These are phyloP conservation scores for Nymphalis urticae DNA, from an alignment of 2,888 invertebrate genomes.

Conservation along the genomic window DNA sequence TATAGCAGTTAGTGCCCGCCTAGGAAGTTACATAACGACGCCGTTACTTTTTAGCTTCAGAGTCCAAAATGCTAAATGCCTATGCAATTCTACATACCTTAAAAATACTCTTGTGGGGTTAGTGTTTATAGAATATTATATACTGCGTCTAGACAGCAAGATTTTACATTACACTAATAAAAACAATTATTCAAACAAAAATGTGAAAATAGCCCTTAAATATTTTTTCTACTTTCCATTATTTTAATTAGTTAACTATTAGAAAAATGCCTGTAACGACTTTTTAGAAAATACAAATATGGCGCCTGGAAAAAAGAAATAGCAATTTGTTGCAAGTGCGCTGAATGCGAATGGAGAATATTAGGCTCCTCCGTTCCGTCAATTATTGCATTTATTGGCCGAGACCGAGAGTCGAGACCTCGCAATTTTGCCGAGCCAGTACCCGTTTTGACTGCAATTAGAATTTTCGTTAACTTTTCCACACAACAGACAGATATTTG, in stretches of 20 bases:
- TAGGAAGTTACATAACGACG: slow-evolving; percentile 57
- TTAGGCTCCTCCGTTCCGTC: slow-evolving; percentile 40
- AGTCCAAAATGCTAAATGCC: slow-evolving; percentile 61
- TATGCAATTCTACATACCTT: slow-evolving; percentile 42
- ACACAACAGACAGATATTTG: slow-evolving; percentile 14
- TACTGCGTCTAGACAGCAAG: slow-evolving; percentile 1
- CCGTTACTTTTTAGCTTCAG: slow-evolving; percentile 62
- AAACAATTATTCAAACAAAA: not conserved
- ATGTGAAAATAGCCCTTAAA: not conserved
- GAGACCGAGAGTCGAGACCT: slow-evolving; percentile 35
- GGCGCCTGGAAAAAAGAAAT: slow-evolving; percentile 34
- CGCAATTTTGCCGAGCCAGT: slow-evolving; percentile 27
- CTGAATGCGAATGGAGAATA: slow-evolving; percentile 31
- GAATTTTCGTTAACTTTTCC: slow-evolving; percentile 27
- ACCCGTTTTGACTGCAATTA: slow-evolving; percentile 30
- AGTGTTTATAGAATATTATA: slow-evolving; percentile 5
- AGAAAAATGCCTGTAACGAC: not conserved
- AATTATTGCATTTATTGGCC: slow-evolving; percentile 42
- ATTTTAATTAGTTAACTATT: not conserved
- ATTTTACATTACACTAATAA: slow-evolving; percentile 3
- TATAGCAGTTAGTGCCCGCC: slow-evolving; percentile 56
- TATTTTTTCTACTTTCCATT: not conserved
- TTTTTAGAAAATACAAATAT: slow-evolving; percentile 1
- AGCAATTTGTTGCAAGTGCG: slow-evolving; percentile 38
- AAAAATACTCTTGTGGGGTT: slow-evolving; percentile 10